Evolutionary conservation across 1,140 invertebrate genomes (phyloP), one percentile per base, ranked within the genome.

Genomic region (Megalopta genalis): DNA sequence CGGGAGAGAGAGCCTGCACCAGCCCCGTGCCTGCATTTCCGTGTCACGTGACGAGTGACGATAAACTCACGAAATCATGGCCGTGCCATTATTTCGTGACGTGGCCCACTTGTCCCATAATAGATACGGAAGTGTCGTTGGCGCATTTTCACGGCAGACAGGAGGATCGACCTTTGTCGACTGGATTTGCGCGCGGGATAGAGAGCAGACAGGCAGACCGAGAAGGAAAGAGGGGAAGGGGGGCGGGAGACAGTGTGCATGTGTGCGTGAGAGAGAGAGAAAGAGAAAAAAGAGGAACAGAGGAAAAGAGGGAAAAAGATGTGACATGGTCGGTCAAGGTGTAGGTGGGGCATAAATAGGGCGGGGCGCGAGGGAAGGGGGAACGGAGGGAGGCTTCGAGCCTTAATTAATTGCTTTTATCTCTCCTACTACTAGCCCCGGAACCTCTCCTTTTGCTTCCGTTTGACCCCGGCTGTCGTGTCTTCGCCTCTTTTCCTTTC

Each of bases 21-120:
- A 69, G 75, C 62, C 67, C 39, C 54, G 54, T 60, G 80, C 76
- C 42, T 83, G 81, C 77, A 80, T 74, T 86, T 86, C 84, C 84
- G 83, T 59, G 76, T 86, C 84, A 86, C 69, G 73, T 83, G 85
- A 86, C 80, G 52, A 49, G 39, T 52, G 60, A 68, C 81, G 69
- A 86, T 86, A 86, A 86, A 76, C 84, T 72, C 65, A 57, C 69
- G 37, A 78, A 81, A 86, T 86, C 71, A 72, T 72, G 76, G 60
- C 60, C 74, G 57, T 78, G 49, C 78, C 71, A 70, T 85, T 79
- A 81, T 86, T 85, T 76, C 62, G 65, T 70, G 72, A 76, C 77
- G 68, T 70, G 63, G 49, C 69, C 54, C 71, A 60, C 67, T 78
- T 57, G 71, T 77, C 68, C 72, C 52, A 77, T 60, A 85, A 80